Evolutionary conservation across 2,797 vertebrate species (phyloP).

Genomic region (Arnoldichthys spilopterus): DNA sequence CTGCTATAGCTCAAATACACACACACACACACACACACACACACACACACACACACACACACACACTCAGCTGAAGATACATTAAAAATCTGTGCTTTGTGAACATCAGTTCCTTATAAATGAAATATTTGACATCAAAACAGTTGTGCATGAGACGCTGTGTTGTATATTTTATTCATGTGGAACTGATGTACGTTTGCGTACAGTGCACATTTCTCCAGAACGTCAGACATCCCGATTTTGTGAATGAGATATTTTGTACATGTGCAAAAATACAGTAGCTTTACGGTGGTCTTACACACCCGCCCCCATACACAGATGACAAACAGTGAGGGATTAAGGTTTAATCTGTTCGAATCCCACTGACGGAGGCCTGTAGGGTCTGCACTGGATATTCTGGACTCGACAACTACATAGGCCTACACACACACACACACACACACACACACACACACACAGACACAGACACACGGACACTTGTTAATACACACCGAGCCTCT

Average conservation of each 20-base stretch:
- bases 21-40: constrained; percentile 19
- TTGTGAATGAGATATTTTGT: neutral
- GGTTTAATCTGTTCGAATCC: neutral
- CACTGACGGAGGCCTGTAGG: neutral
- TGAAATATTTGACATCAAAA: neutral
- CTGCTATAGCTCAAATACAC: neutral
- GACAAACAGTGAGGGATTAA: constrained; percentile 1
- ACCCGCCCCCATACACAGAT: neutral
- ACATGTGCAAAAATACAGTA: neutral
- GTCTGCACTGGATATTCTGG: neutral
- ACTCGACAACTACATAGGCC: neutral
- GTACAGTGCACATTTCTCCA: neutral
- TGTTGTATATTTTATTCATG: neutral
- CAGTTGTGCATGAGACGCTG: neutral
- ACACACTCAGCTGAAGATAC: constrained; percentile 1
- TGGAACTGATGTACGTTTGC: neutral
- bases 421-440: neutral
- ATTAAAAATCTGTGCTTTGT: neutral
- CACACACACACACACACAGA: neutral
- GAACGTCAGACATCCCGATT: neutral
- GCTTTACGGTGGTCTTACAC: constrained; percentile 12
- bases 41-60: constrained; percentile 12
- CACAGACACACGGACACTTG: neutral
- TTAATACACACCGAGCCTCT: constrained; percentile 22
- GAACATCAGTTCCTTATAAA: neutral